These are phyloP conservation scores for Menidia menidia DNA, from an alignment of 2,797 vertebrate genomes.

Conservation along the genomic window DNA sequence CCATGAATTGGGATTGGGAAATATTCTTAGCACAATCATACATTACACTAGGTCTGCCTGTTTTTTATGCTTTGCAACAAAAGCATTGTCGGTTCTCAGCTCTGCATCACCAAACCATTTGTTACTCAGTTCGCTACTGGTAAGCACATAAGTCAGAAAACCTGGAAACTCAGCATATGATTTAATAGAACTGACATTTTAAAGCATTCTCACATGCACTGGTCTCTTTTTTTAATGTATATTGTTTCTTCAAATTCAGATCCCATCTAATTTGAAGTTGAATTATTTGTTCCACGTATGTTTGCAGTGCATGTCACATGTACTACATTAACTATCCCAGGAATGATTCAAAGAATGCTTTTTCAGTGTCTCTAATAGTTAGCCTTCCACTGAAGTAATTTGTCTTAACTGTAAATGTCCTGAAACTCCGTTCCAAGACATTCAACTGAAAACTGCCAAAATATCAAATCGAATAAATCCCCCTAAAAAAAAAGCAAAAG, in stretches of 20 bases:
- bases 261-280: background rate
- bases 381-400: background rate
- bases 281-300: background rate
- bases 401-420: background rate
- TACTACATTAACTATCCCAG: no score
- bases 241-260: no score
- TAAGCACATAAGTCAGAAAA: background rate
- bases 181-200: background rate
- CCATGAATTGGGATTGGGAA: background rate
- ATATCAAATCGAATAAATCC: background rate
- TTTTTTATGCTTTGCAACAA: background rate
- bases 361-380: no score
- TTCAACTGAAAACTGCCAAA: constrained; percentile 1
- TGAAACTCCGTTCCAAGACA: background rate
- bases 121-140: background rate
- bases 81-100: background rate
- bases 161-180: background rate
- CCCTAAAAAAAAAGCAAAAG: background rate
- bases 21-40: background rate
- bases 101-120: background rate
- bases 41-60: background rate
- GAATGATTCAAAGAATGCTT: no score
- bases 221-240: background rate
- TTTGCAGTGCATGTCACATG: background rate
- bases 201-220: background rate